phyloP scores from a whole-genome alignment of 2,888 invertebrate genomes.

The Enoplolaimus lenunculus region DNA sequence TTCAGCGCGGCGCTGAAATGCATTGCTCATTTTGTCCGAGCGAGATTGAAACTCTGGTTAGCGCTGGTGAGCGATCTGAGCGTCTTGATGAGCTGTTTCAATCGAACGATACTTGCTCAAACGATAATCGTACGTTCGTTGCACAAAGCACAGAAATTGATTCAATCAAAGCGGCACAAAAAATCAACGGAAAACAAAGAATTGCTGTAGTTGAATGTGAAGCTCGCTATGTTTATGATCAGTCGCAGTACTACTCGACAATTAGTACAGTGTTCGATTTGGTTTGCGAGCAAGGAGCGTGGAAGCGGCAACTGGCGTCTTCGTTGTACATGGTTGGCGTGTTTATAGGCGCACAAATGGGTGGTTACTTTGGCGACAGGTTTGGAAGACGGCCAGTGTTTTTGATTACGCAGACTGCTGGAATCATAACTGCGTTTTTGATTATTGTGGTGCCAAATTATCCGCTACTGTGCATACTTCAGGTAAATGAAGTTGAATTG shows the following conservation, averaged over 20 bases:
- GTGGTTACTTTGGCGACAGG: neutral
- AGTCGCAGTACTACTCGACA: conserved; percentile 4
- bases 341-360: neutral
- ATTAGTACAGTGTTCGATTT: neutral
- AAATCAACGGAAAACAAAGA: too few species aligned
- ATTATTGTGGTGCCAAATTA: conserved; percentile 15
- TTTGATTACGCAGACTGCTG: neutral
- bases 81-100: too few species aligned
- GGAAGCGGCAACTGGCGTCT: conserved; percentile 8
- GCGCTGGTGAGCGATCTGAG: too few species aligned
- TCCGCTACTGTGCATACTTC: conserved; percentile 10
- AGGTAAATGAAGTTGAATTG: too few species aligned
- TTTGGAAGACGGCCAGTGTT: conserved; percentile 6
- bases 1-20: neutral
- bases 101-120: too few species aligned
- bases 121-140: too few species aligned
- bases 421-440: neutral
- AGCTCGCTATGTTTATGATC: conserved; percentile 3
- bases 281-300: neutral
- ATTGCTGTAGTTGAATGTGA: too few species aligned
- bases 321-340: neutral
- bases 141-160: neutral
- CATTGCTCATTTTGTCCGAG: conserved; percentile 8
- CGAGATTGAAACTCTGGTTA: too few species aligned
- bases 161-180: too few species aligned